Conservation (phyloP, 1,140 invertebrate genomes). For the Philaenus spumarius region DNA sequence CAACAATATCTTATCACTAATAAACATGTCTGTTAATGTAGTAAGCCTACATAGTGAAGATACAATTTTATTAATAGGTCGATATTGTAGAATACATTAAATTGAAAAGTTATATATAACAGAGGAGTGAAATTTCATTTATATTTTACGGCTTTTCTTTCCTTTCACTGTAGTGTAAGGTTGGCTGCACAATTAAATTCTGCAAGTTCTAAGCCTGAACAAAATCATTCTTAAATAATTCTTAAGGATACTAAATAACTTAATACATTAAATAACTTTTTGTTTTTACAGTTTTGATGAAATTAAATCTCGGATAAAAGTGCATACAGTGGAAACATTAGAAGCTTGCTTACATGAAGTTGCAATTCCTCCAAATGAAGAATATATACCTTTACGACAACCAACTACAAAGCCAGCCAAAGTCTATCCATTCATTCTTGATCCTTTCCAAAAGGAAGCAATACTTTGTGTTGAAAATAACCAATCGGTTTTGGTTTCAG, state of each 20-base stretch:
- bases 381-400: constrained; percentile 66
- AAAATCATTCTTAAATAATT: background rate
- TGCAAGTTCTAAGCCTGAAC: background rate
- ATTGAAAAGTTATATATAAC: background rate
- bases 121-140: background rate
- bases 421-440: constrained; percentile 90
- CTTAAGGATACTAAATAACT: background rate
- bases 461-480: constrained; percentile 97
- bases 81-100: background rate
- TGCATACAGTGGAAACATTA: constrained; percentile 81
- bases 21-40: background rate
- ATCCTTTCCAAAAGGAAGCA: constrained; percentile 98
- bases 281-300: constrained; percentile 13
- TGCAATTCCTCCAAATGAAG: constrained; percentile 77
- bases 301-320: constrained; percentile 55
- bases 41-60: background rate
- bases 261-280: background rate
- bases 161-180: background rate
- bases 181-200: background rate
- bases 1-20: background rate
- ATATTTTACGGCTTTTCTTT: background rate
- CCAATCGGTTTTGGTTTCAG: constrained; percentile 95
- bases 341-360: constrained; percentile 92
- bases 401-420: constrained; percentile 68
- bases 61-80: background rate